Evolutionary conservation across 2,113 vertebrate genomes (phyloP).

Genomic region (Lycocorax pyrrhopterus): DNA sequence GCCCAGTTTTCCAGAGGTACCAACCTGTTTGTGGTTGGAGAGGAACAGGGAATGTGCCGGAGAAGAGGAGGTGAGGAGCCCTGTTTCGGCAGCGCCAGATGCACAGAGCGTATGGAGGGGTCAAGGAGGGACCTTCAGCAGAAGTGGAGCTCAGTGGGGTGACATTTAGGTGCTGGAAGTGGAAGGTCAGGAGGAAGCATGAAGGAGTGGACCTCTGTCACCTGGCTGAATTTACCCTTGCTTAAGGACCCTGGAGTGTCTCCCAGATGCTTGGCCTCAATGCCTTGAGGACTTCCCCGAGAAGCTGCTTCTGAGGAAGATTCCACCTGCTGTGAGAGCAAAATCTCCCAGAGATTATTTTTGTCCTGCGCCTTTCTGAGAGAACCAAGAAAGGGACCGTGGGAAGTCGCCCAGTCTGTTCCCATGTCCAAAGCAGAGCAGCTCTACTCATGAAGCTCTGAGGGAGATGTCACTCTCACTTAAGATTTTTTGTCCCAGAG

Average conservation of each 20-base stretch:
- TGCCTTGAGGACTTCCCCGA: not conserved
- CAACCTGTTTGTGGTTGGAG: not conserved
- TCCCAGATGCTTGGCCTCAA: not conserved
- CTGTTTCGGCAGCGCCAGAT: not conserved
- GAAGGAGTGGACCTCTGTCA: not conserved
- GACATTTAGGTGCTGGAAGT: not conserved
- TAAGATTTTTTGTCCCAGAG: not conserved
- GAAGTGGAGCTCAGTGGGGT: not conserved
- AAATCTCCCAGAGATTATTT: not conserved
- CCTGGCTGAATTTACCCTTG: not conserved
- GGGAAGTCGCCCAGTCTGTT: not conserved
- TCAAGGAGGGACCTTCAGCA: not conserved
- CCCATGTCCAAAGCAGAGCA: not conserved
- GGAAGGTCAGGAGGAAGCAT: not conserved
- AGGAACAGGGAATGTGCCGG: not conserved
- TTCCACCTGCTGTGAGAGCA: not conserved
- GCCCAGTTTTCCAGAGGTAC: not conserved
- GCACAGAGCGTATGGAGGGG: rapidly evolving
- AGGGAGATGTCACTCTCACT: not conserved
- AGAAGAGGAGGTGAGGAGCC: not conserved
- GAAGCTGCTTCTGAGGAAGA: not conserved
- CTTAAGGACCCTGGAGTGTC: not conserved
- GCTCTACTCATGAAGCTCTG: not conserved
- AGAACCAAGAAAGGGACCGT: not conserved
- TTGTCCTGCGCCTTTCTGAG: not conserved